These are phyloP conservation scores for Ageneiosus marmoratus DNA, from an alignment of 2,113 vertebrate species.

Conservation along the genomic window DNA sequence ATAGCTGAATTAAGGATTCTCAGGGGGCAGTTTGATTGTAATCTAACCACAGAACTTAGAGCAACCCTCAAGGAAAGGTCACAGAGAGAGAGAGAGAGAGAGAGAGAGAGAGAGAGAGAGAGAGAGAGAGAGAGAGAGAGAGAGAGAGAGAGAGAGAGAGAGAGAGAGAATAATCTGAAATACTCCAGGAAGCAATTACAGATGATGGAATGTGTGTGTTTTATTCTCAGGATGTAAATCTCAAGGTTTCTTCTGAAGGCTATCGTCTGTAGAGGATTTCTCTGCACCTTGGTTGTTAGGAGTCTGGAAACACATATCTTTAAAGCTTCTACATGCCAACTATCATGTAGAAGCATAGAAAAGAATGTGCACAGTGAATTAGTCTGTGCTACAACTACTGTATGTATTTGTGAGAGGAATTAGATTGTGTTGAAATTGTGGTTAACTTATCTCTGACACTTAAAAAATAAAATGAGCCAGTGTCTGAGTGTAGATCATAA, in stretches of 20 bases:
- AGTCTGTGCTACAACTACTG: too few relatives aligned
- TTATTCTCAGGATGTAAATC: background rate
- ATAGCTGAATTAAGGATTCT: conserved; percentile 2
- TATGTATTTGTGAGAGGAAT: background rate
- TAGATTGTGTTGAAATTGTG: background rate
- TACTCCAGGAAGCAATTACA: conserved; percentile 75
- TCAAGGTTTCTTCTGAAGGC: background rate
- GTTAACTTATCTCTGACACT: background rate
- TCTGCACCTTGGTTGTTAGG: background rate
- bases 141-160: conserved; percentile 8
- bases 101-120: conserved; percentile 8
- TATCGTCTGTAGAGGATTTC: background rate
- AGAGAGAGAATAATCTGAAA: conserved; percentile 46
- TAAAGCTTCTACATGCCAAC: background rate
- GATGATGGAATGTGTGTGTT: conserved; percentile 36
- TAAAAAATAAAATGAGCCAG: background rate
- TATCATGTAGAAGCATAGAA: background rate
- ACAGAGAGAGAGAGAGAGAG: background rate
- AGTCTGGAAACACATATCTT: background rate
- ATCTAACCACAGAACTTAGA: background rate
- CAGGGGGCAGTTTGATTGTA: background rate
- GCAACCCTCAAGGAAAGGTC: background rate
- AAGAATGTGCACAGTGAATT: background rate
- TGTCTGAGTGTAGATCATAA: background rate
- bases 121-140: conserved; percentile 23